Conservation (phyloP, 92 coral and sea anemone species). For the Palythoa grandis region DNA sequence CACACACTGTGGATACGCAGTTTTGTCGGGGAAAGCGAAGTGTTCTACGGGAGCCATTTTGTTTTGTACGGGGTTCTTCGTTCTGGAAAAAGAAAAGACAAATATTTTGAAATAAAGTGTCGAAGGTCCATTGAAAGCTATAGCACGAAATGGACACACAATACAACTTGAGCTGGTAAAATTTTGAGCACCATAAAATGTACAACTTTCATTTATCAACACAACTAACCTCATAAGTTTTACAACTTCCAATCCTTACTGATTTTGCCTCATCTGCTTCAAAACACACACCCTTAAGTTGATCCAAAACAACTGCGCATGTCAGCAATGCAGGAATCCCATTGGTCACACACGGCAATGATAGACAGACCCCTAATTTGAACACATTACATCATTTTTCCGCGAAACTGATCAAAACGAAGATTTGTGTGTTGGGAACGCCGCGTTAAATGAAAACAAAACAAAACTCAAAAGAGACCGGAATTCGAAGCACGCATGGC, state of each 20-base stretch:
- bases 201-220: too few species aligned
- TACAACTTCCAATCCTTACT: too few species aligned
- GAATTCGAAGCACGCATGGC: not conserved
- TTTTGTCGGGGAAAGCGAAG: not conserved
- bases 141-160: not conserved
- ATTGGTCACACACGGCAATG: slow-evolving; percentile 29
- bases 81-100: not conserved
- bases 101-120: not conserved
- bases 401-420: not conserved
- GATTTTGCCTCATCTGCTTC: not conserved
- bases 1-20: slow-evolving; percentile 4
- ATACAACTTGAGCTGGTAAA: not conserved
- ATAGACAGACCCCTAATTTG: slow-evolving; percentile 3
- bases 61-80: not conserved
- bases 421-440: too few species aligned
- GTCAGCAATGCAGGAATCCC: not conserved
- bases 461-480: too few species aligned
- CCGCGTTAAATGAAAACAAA: too few species aligned
- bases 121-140: not conserved
- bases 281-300: not conserved
- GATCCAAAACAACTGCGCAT: not conserved
- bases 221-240: too few species aligned
- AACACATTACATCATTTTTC: slow-evolving; percentile 24
- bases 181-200: too few species aligned
- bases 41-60: slow-evolving; percentile 13